These are phyloP conservation scores for Parauchenoglanis punctatus DNA, from an alignment of 2,797 vertebrate genomes.

Conservation along the genomic window DNA sequence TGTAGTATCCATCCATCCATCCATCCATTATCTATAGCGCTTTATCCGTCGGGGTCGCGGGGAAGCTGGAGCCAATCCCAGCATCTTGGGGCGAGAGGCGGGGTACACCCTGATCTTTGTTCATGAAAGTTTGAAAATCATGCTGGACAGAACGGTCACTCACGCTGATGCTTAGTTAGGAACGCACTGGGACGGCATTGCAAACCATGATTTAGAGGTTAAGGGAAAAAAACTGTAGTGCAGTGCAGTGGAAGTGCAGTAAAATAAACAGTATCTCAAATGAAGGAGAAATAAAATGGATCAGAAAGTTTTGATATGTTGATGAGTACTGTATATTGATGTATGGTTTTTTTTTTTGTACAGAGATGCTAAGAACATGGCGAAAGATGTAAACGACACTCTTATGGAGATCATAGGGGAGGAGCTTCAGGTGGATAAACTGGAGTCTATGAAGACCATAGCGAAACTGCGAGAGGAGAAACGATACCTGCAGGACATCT, in stretches of 20 bases:
- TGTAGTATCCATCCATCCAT: no score
- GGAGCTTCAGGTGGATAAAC: slow-evolving; percentile 78
- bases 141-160: neutral
- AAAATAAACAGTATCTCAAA: neutral
- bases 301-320: neutral
- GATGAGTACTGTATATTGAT: neutral
- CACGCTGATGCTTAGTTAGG: neutral
- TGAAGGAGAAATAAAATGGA: neutral
- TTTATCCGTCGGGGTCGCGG: no score
- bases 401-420: slow-evolving; percentile 81
- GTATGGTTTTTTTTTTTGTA: neutral
- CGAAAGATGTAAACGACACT: slow-evolving; percentile 84
- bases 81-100: no score
- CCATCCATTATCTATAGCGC: no score
- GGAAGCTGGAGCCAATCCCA: no score
- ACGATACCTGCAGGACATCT: slow-evolving; percentile 92
- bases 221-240: neutral
- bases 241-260: no score
- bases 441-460: slow-evolving; percentile 87
- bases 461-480: slow-evolving; percentile 85
- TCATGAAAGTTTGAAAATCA: neutral
- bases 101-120: no score
- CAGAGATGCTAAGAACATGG: slow-evolving; percentile 97
- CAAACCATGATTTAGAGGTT: neutral
- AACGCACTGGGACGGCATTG: neutral